Evolutionary conservation across 2,797 vertebrate species (phyloP).

Genomic region (Artibeus lituratus): DNA sequence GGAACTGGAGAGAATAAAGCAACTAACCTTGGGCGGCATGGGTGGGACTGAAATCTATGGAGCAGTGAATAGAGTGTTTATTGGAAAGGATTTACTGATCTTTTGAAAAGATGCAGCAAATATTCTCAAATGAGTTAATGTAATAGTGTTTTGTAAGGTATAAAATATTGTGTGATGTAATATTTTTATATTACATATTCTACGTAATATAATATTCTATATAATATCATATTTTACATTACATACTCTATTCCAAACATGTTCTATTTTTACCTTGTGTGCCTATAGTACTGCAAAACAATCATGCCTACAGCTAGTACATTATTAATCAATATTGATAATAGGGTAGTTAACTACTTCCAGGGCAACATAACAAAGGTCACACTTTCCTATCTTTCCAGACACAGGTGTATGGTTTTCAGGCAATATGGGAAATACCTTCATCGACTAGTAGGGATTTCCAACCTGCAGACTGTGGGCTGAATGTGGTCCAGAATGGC

Average conservation of each 20-base stretch:
- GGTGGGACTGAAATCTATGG: neutral
- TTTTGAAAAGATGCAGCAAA: neutral
- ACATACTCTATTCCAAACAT: neutral
- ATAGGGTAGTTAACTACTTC: neutral
- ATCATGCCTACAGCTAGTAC: neutral
- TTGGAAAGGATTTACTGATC: neutral
- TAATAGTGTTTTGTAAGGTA: constrained; percentile 8
- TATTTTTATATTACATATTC: neutral
- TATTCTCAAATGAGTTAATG: constrained; percentile 23
- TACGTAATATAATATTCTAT: too few relatives aligned
- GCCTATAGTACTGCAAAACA: neutral
- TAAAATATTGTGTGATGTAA: neutral
- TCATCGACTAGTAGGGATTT: neutral
- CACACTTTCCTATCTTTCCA: constrained; percentile 1
- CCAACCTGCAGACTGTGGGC: too few relatives aligned
- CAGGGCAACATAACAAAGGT: neutral
- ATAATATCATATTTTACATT: neutral
- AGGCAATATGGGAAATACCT: neutral
- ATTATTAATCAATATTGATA: constrained; percentile 39
- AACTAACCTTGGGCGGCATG: neutral
- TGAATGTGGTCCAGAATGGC: too few relatives aligned
- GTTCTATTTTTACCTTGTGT: neutral
- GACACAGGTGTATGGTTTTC: neutral
- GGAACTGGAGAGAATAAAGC: neutral
- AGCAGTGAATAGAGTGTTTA: neutral